These are phyloP conservation scores for Rhizoglyphus robini DNA, from an alignment of 1,140 invertebrate genomes.

Conservation along the genomic window DNA sequence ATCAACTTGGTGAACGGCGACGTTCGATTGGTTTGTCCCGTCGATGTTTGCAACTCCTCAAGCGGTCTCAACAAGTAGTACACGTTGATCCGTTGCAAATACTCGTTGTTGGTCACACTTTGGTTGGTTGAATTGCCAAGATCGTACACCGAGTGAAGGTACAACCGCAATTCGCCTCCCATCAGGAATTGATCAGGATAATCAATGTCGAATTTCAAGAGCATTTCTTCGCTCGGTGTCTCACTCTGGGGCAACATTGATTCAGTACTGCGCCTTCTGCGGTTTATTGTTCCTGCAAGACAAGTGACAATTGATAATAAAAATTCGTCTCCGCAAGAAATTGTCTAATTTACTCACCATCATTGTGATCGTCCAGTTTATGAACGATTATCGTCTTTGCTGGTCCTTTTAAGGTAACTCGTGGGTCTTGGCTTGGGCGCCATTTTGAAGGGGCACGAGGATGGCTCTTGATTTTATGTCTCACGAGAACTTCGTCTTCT, in stretches of 20 bases:
- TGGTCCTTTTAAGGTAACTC: neutral
- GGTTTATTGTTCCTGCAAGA: neutral
- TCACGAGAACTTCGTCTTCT: too few relatives aligned
- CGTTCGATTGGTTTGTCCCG: constrained; percentile 31
- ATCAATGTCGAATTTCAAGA: neutral
- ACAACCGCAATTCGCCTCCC: constrained; percentile 64
- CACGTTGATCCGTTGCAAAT: constrained; percentile 53
- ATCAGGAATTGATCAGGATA: constrained; percentile 53
- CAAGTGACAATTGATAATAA: neutral
- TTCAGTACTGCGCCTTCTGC: too few relatives aligned
- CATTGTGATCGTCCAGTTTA: neutral
- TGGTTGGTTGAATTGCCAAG: too few relatives aligned
- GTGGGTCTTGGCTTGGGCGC: neutral
- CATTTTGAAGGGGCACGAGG: neutral
- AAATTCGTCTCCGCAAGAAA: neutral
- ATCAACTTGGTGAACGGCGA: constrained; percentile 55
- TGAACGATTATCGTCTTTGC: neutral
- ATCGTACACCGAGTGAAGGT: constrained; percentile 7
- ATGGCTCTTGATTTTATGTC: neutral
- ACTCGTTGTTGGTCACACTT: constrained; percentile 18
- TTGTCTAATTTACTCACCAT: constrained; percentile 1
- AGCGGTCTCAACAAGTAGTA: constrained; percentile 67
- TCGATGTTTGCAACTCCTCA: constrained; percentile 33
- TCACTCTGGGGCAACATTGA: neutral
- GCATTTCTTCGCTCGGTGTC: neutral